Conservation (phyloP, 2,797 vertebrate species). For the Catamblyrhynchus diadema region DNA sequence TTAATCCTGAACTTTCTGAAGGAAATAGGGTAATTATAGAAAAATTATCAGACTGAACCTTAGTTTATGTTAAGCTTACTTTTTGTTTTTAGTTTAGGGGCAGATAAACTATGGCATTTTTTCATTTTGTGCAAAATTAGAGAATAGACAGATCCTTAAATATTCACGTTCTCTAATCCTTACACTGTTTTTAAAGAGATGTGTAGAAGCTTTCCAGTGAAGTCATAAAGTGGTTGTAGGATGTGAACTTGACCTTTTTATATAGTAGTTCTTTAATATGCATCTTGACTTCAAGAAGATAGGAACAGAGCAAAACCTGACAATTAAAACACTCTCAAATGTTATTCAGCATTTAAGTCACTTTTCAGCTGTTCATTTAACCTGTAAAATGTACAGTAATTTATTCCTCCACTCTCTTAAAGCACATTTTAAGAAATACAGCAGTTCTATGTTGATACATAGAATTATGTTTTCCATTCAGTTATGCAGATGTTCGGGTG, state of each 20-base stretch:
- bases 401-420: neutral
- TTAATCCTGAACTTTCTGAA: neutral
- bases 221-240: neutral
- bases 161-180: neutral
- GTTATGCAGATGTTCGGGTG: constrained; percentile 81
- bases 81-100: neutral
- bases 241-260: neutral
- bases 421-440: neutral
- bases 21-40: neutral
- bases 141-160: neutral
- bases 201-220: neutral
- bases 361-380: neutral
- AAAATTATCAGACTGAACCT: neutral
- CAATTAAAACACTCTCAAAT: neutral
- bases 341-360: neutral
- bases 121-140: neutral
- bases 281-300: neutral
- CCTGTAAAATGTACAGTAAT: neutral
- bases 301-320: neutral
- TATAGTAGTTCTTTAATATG: neutral
- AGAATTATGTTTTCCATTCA: constrained; percentile 40
- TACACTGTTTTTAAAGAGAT: neutral
- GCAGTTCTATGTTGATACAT: neutral
- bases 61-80: neutral
- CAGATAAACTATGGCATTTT: neutral